phyloP scores from a whole-genome alignment of 2,113 vertebrate genomes.

The Brachyhypopomus occidentalis region DNA sequence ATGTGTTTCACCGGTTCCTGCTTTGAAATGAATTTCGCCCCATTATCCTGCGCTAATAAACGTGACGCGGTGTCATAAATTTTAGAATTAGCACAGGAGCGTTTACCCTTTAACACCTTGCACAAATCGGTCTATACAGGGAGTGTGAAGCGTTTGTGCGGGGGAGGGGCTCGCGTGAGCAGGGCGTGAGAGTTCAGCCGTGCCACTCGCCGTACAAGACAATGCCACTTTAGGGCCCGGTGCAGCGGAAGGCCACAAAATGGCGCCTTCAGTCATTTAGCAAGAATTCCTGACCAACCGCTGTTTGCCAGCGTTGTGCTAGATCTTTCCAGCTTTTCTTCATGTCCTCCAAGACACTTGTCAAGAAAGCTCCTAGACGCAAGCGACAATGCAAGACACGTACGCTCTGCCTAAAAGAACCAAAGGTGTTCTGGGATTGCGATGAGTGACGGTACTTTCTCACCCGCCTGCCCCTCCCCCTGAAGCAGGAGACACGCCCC shows the following conservation, averaged over 20 bases:
- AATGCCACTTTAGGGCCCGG: too few relatives aligned
- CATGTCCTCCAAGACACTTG: too few relatives aligned
- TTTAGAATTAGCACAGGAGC: not conserved
- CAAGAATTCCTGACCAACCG: too few relatives aligned
- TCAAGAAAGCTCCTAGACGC: too few relatives aligned
- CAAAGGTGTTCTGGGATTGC: not conserved
- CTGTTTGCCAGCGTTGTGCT: too few relatives aligned
- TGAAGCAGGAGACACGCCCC: conserved; percentile 40
- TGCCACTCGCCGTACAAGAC: too few relatives aligned
- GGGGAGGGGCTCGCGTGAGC: not conserved
- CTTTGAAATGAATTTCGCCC: not conserved
- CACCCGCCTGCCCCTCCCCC: not conserved
- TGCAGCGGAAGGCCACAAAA: too few relatives aligned
- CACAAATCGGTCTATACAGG: conserved; percentile 19
- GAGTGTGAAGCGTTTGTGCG: conserved; percentile 5
- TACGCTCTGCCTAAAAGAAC: too few relatives aligned
- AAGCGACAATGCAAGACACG: too few relatives aligned
- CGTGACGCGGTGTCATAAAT: not conserved
- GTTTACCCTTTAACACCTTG: conserved; percentile 32
- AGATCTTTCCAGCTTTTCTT: too few relatives aligned
- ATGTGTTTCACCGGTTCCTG: not conserved
- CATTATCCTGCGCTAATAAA: not conserved
- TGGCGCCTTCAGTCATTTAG: too few relatives aligned
- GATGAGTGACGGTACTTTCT: conserved; percentile 26
- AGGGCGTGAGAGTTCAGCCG: not conserved